Evolutionary conservation across 2,113 vertebrate species (phyloP).

Genomic region (Ascaphus truei): DNA sequence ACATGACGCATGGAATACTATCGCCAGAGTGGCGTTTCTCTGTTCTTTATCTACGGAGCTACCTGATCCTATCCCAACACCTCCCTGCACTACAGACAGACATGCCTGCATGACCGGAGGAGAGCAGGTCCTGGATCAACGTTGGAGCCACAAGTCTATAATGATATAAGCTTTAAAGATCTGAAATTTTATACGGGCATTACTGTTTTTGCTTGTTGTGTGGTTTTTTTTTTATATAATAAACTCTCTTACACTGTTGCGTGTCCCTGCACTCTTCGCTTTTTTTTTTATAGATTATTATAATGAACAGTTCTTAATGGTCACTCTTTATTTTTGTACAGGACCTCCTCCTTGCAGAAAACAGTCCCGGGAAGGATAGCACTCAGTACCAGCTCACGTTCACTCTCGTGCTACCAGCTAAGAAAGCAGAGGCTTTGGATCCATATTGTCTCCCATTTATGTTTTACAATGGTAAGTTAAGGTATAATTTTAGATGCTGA

Average conservation of each 20-base stretch:
- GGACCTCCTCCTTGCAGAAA: conserved; percentile 80
- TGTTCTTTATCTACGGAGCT: no score
- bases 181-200: no score
- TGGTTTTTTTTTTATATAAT: not conserved
- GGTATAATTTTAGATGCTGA: no score
- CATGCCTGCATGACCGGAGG: no score
- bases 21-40: no score
- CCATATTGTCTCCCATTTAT: conserved; percentile 78
- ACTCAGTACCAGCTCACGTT: conserved; percentile 77
- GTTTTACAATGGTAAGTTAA: conserved; percentile 83
- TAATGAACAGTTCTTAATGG: not conserved
- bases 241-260: not conserved
- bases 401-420: conserved; percentile 53
- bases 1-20: no score
- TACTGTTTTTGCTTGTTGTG: conserved; percentile 24
- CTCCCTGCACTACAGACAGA: no score
- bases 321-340: conserved; percentile 50
- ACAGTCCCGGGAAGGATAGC: conserved; percentile 81
- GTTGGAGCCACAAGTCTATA: no score
- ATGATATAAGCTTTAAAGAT: no score
- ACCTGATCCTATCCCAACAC: no score
- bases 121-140: no score
- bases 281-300: not conserved
- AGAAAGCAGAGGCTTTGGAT: conserved; percentile 46
- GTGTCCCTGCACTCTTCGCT: not conserved